Base-by-base conservation (phyloP, 2,113 vertebrate genomes). In the Gila orcuttii region DNA sequence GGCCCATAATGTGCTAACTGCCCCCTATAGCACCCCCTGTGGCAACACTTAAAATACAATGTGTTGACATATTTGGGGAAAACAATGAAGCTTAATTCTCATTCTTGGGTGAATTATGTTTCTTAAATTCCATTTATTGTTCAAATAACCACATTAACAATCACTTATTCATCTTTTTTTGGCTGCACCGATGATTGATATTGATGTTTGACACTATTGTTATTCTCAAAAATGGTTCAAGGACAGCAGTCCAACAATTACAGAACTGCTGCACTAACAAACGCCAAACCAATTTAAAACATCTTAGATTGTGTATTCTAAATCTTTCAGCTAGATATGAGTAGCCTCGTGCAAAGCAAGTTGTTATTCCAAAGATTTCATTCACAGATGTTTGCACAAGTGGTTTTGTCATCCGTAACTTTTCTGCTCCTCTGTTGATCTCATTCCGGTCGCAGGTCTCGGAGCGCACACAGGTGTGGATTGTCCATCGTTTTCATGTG, bases 321-420 rank as follows among this genome's bases (percentile, higher is more conserved):
- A 31, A 55, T 66, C 78, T 79, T 50, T 57, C 23, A 66, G 45
- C 69, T 11, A 33, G 57, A n/a, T 71, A 28, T 17, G 39, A 87
- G 50, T 10, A 11, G 33, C 71, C 82, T 86, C 33, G n/a, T 79
- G 66, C 47, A 66, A 71, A 75, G 11, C n/a, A 36, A 71, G 68
- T 78, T 73, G 25, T 82, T 62, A 45, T 84, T 77, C 62, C 82
- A 86, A 31, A 84, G 69, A 87, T 83, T 86, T 86, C 86, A 84
- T 86, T 87, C 79, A 79, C 88, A 91, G 85, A 89, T 90, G 90
- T 90, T 85, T 86, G 82, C 82, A 82, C 86, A 86, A 88, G 47
- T 86, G 82, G 86, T 88, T 88, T 89, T 66, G 23, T 66, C 82
- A 86, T 89, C 79, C 68, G 42, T 62, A 83, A 83, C 73, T 79